Evolutionary conservation across 2,888 invertebrate genomes (phyloP), one percentile per base, ranked within the genome.

Genomic region (Amphipyra berbera): DNA sequence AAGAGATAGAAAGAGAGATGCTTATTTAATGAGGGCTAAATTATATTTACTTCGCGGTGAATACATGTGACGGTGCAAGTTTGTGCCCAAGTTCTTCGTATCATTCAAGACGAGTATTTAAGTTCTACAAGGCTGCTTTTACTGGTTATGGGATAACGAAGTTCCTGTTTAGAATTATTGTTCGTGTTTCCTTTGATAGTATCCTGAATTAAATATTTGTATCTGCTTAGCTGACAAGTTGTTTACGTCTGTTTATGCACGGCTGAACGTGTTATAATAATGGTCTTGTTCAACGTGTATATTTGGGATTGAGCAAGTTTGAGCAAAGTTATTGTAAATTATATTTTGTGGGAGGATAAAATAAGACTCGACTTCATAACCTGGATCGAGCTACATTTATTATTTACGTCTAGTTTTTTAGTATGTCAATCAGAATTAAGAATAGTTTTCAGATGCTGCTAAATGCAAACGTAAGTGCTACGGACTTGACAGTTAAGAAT

Each of bases 11-110:
- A 72, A 79, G 83, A 81, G 80, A 85, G 62, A 60, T 69, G 53
- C 71, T 73, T 72, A 83, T 82, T 84, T 88, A 90, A 92, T 84
- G 83, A 90, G 87, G 72, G 72, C 79, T 82, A 84, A 90, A 90
- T 91, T 90, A 91, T 88, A 88, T 90, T 86, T 85, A 82, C 85
- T 88, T 76, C 80, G 85, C 86, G 78, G 69, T 66, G 85, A 87
- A 87, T 86, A 84, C 79, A 81, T 77, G 80, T 82, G 80, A 82
- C 80, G 78, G 77, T 79, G 78, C 68, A 73, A 84, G 76, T 83
- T 85, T 73, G 63, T 78, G 69, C 76, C 68, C 66, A 76, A 82
- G 71, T 78, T 82, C 69, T 65, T 68, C 49, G 70, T 63, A 60
- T 71, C 56, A 72, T 68, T 61, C 62, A 60, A 78, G 76, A 73